Base-by-base conservation (phyloP, 2,888 invertebrate species). In the Acanthopleura granulata region DNA sequence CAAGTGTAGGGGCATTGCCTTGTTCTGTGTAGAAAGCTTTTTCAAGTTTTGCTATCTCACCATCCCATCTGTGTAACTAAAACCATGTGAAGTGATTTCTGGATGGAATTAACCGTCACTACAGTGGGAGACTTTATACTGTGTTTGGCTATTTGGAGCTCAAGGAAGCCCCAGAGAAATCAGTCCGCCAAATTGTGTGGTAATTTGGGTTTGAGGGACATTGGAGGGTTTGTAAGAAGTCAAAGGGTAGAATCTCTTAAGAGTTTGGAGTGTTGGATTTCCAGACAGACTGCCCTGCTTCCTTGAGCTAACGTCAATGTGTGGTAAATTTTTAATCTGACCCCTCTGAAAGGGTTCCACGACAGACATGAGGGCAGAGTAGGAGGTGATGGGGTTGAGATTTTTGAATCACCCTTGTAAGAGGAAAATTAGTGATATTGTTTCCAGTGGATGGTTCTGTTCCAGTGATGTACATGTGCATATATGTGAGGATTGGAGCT, bases 271-370 rank as follows among this genome's bases (percentile, higher is more conserved):
- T 57, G 57, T 57, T 22, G 22, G 22, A 12, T 57, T 18, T 18
- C 57, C 57, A 57, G 57, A 57, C 57, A 57, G 57, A 57, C 18
- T 57, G 57, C n/a, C 22, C 18, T n/a, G 57, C 22, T 57, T 57
- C 22, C 57, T 57, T 18, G 18, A 57, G 6, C 12, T 22, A 57
- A 57, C 22, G 57, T 22, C 57, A 57, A 12, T 18, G n/a, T n/a
- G n/a, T 57, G 22, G n/a, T 57, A 57, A 57, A 57, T 57, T 57
- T 57, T 57, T 57, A 57, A 57, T 57, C 57, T 57, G 57, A 57
- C 57, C 22, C 12, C n/a, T 22, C 40, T 40, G 40, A 40, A 40
- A 40, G 40, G 40, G 40, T 40, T 40, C 40, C 40, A 9, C 40
- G 9, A 40, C 40, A 6, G 40, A 40, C 40, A 40, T 40, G 40